Conservation (phyloP, 2,888 invertebrate species). For the Monochamus alternatus region DNA sequence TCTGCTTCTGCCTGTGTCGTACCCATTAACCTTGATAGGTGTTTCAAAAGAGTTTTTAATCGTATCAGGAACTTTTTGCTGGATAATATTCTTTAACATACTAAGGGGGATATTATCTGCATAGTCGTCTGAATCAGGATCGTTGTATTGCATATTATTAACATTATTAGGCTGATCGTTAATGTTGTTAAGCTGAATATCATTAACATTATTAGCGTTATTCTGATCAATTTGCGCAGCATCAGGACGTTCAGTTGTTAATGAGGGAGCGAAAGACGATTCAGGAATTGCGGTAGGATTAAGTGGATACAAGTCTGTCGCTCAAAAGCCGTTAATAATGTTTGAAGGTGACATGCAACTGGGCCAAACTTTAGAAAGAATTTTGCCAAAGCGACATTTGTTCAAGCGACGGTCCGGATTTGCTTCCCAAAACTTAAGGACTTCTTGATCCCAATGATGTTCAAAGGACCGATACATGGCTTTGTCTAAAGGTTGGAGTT, state of each 20-base stretch:
- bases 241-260: background rate
- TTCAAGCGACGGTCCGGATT: constrained; percentile 56
- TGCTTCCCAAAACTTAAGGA: constrained; percentile 58
- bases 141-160: background rate
- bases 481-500: constrained; percentile 65
- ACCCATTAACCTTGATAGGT: background rate
- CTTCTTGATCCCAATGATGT: constrained; percentile 63
- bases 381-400: constrained; percentile 58
- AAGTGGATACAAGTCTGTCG: constrained; percentile 47
- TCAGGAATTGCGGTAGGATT: constrained; percentile 43
- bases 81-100: background rate
- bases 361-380: constrained; percentile 40
- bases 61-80: background rate
- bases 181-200: no score
- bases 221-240: background rate
- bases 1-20: background rate
- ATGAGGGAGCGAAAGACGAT: constrained; percentile 41
- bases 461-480: constrained; percentile 62
- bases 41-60: background rate
- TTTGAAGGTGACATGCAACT: constrained; percentile 43
- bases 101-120: background rate
- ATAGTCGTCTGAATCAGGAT: background rate
- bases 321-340: constrained; percentile 45
- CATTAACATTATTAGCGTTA: background rate
- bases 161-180: background rate